Conservation (phyloP, 53 echinoderm and acorn worm genomes). For the Paracentrotus lividus region DNA sequence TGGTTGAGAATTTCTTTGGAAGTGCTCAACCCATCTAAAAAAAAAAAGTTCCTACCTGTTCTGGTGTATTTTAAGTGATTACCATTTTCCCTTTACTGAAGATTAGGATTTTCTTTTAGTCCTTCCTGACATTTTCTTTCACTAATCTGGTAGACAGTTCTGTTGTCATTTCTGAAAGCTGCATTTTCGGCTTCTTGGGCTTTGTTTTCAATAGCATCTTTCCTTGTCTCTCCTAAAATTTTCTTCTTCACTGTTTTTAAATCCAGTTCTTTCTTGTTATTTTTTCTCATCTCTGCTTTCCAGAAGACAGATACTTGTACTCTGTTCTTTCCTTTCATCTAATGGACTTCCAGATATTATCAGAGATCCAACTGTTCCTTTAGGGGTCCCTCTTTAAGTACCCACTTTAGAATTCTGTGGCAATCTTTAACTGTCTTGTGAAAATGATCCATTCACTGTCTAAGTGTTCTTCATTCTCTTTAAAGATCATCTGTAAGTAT, state of each 20-base stretch:
- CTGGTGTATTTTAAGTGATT: background rate
- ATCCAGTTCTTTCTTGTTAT: background rate
- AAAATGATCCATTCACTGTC: background rate
- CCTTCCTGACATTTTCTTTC: background rate
- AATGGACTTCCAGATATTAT: slow-evolving; percentile 1
- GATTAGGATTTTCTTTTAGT: background rate
- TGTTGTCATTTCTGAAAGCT: slow-evolving; percentile 27
- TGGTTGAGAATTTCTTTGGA: slow-evolving; percentile 39
- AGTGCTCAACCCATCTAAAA: slow-evolving; percentile 1
- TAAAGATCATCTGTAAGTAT: background rate
- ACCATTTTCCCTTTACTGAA: slow-evolving; percentile 34
- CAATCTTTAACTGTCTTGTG: background rate
- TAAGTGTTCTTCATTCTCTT: background rate
- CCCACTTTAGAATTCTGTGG: background rate
- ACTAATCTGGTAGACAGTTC: background rate
- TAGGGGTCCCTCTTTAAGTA: background rate
- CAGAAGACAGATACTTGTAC: background rate
- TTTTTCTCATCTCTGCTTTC: background rate
- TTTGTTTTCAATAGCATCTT: background rate
- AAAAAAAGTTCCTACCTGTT: background rate
- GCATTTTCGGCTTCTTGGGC: background rate
- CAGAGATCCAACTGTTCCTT: background rate
- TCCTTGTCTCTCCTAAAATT: slow-evolving; percentile 9
- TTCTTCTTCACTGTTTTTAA: slow-evolving; percentile 24
- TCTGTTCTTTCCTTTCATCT: slow-evolving; percentile 26